A percentile compares a stretch with the other conserved stretches of the same genome.
Conservation (phyloP, 2,888 invertebrate genomes). For the Trissolcus japonicus region DNA sequence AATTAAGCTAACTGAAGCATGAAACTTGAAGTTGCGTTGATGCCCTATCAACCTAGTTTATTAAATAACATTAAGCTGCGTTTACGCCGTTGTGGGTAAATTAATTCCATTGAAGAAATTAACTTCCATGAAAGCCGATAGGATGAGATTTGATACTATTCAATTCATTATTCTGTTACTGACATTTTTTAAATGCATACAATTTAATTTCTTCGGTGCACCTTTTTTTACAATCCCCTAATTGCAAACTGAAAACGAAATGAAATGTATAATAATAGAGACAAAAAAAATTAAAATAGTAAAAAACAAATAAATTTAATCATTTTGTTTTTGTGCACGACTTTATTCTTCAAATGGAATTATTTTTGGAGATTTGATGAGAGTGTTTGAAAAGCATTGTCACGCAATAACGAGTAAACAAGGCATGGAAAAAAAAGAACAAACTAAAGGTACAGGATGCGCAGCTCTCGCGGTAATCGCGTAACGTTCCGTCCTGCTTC, state of each 20-base stretch:
- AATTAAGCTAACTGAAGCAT: constrained; percentile 2
- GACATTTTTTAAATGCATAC: no score
- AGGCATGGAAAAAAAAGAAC: constrained; percentile 27
- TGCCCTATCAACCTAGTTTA: constrained; percentile 12
- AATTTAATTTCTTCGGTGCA: no score
- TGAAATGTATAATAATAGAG: not conserved
- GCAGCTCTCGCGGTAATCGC: constrained; percentile 62
- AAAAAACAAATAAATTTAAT: no score
- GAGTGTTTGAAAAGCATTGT: constrained; percentile 11
- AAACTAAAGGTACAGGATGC: constrained; percentile 36
- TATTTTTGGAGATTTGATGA: not conserved
- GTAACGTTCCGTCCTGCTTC: constrained; percentile 75
- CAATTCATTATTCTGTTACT: no score
- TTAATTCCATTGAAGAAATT: constrained; percentile 1
- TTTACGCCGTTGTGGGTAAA: not conserved
- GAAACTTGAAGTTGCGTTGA: not conserved
- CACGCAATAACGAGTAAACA: constrained; percentile 32
- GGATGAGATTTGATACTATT: not conserved
- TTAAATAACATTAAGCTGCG: constrained; percentile 8
- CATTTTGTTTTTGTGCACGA: no score
- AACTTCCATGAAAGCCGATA: not conserved
- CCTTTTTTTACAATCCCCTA: no score
- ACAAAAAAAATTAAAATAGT: not conserved
- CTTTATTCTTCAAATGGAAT: not conserved
- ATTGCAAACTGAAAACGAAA: no score